Percentiles rank a stretch among this genome's conserved stretches.
Evolutionary conservation across 1,140 invertebrate genomes (phyloP).

Genomic region (Bombus impatiens): DNA sequence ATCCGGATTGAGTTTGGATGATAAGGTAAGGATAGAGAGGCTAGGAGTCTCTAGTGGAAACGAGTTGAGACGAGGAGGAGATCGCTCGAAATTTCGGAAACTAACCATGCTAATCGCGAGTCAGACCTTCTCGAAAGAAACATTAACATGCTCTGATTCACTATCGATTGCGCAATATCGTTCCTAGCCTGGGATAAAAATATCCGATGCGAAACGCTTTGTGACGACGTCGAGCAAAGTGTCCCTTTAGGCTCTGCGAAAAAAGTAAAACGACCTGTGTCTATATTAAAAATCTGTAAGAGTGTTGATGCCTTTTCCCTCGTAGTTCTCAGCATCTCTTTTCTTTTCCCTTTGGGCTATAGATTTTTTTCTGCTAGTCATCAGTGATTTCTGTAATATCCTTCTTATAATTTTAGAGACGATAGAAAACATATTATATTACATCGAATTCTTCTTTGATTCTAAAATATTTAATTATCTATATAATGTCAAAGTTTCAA

Average conservation of each 20-base stretch:
- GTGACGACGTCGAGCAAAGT: not conserved
- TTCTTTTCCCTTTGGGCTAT: not conserved
- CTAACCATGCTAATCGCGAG: not conserved
- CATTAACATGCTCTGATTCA: conserved; percentile 43
- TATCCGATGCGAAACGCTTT: not conserved
- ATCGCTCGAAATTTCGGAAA: conserved; percentile 1
- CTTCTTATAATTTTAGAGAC: not conserved
- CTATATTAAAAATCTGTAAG: not conserved
- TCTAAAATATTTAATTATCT: not conserved
- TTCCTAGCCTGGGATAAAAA: not conserved
- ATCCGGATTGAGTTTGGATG: conserved; percentile 12
- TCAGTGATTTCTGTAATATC: not conserved
- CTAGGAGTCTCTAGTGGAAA: not conserved
- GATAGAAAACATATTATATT: not conserved
- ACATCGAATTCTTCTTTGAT: too few relatives aligned
- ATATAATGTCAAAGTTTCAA: too few relatives aligned
- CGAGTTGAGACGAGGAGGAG: not conserved
- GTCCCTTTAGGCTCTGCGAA: not conserved
- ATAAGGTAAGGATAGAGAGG: not conserved
- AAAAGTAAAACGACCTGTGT: not conserved
- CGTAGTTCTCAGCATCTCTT: not conserved
- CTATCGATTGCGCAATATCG: conserved; percentile 28
- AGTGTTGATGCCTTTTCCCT: not conserved
- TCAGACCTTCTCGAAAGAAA: not conserved
- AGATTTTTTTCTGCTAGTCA: not conserved